Percentiles rank a stretch among this genome's conserved stretches.
phyloP scores from a whole-genome alignment of 2,888 invertebrate species.

The Linnaemya vulpina region DNA sequence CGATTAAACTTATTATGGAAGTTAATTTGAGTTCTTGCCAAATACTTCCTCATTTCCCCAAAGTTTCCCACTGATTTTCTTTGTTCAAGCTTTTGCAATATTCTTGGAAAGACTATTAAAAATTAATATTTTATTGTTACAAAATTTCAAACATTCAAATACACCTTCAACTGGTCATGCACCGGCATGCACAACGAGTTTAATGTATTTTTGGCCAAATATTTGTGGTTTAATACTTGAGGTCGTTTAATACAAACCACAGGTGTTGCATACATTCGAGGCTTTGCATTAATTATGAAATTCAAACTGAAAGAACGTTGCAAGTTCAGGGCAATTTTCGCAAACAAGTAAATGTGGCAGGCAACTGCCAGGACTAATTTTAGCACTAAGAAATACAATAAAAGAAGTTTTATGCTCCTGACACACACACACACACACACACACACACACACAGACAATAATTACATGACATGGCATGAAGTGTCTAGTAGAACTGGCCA shows the following conservation, averaged over 20 bases:
- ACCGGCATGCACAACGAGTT: constrained; percentile 8
- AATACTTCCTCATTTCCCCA: not conserved
- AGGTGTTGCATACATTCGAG: constrained; percentile 83
- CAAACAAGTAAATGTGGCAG: constrained; percentile 37
- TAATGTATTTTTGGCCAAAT: constrained; percentile 70
- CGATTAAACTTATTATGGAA: not conserved
- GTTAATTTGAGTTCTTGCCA: not conserved
- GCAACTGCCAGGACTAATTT: constrained; percentile 24
- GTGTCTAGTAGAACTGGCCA: constrained; percentile 44
- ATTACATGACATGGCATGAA: constrained; percentile 27
- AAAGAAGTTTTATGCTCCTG: constrained; percentile 23
- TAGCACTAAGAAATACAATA: constrained; percentile 35
- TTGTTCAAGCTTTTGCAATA: constrained; percentile 25
- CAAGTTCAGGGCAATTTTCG: not conserved
- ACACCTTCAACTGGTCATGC: constrained; percentile 1
- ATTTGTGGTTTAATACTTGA: constrained; percentile 75
- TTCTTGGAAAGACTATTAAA: constrained; percentile 59
- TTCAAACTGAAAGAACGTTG: constrained; percentile 71
- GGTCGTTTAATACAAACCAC: constrained; percentile 83
- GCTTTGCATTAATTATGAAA: constrained; percentile 84
- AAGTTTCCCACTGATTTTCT: not conserved
- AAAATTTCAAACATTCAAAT: constrained; percentile 27
- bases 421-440: constrained; percentile 9
- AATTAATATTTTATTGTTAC: constrained; percentile 64
- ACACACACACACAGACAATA: too few relatives aligned